phyloP scores from a whole-genome alignment of 2,113 vertebrate species.

The Hypocryptadius cinnamomeus region DNA sequence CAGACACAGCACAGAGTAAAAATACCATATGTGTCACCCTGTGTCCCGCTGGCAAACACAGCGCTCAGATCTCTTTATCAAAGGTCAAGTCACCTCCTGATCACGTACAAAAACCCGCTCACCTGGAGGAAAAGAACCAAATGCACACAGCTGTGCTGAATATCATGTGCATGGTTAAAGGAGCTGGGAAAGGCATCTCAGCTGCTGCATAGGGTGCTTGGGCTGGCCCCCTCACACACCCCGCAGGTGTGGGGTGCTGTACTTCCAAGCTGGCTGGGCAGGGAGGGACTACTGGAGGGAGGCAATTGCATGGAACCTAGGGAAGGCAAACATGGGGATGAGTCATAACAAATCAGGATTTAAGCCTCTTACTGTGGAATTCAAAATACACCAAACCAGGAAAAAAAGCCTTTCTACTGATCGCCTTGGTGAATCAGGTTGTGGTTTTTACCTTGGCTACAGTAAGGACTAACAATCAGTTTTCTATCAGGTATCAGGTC shows the following conservation, averaged over 20 bases:
- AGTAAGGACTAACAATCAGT: neutral
- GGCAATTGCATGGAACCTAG: neutral
- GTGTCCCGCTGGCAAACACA: neutral
- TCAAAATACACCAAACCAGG: neutral
- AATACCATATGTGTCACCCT: neutral
- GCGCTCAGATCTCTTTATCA: neutral
- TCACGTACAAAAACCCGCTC: neutral
- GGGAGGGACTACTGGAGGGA: neutral
- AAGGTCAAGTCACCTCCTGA: neutral
- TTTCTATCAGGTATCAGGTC: neutral
- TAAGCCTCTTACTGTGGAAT: neutral
- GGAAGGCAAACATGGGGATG: neutral
- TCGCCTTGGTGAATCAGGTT: neutral
- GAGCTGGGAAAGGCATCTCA: neutral
- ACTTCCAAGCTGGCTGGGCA: neutral
- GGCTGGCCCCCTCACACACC: neutral
- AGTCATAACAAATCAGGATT: neutral
- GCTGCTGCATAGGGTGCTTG: neutral
- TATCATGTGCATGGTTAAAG: neutral
- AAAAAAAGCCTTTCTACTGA: neutral
- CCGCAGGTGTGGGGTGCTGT: neutral
- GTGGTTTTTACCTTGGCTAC: neutral
- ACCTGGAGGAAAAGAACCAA: neutral
- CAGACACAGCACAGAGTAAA: neutral
- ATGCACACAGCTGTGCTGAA: neutral